Base-by-base conservation (phyloP, 2,113 vertebrate genomes). In the Neodon shergylaensis region DNA sequence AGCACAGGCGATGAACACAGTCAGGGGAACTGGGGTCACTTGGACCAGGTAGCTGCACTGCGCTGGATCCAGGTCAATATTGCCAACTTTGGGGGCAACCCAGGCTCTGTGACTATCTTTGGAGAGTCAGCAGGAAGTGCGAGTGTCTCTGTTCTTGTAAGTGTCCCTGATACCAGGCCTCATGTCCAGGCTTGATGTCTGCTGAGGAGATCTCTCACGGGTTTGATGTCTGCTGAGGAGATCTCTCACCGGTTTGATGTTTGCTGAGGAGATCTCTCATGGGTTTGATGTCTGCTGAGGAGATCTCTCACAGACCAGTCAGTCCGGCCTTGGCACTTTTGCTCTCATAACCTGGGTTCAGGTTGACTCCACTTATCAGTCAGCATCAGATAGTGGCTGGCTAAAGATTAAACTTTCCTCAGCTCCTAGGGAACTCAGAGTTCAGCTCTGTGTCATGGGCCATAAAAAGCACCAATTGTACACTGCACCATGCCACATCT, bases 141-240 rank as follows among this genome's bases (percentile, higher is more conserved):
- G 47, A 99, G 99, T 7, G 99, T 99, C 14, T 99, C 99, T 5
- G 85, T 98, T 7, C 98, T 99, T 96, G 99, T 99, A 98, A 97
- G 98, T 98, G 88, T 81, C 31, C 14, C 42, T 26, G 14, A 7
- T 52, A 49, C 9, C 12, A 31, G n/a, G 5, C 28, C 44, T 19
- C 12, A 33, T 1, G 22, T 10, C 42, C 26, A 73, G 16, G n/a
- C 22, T 52, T 10, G 21, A 19, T 13, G 42, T 26, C 68, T 70
- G 6, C 3, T 19, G 1, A 3, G 26, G 13, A 42, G 9, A n/a
- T 9, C 39, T 61, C 17, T 70, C 28, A 36, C n/a, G 73, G 49
- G 1, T 1, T 49, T 49, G 47, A 49, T 13, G 49, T 13, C 12
- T 52, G 49, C 49, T 52, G 49, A 52, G 49, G 49, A 52, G 49